phyloP scores from a whole-genome alignment of 1,140 invertebrate species.

The Drosophila lacertosa region DNA sequence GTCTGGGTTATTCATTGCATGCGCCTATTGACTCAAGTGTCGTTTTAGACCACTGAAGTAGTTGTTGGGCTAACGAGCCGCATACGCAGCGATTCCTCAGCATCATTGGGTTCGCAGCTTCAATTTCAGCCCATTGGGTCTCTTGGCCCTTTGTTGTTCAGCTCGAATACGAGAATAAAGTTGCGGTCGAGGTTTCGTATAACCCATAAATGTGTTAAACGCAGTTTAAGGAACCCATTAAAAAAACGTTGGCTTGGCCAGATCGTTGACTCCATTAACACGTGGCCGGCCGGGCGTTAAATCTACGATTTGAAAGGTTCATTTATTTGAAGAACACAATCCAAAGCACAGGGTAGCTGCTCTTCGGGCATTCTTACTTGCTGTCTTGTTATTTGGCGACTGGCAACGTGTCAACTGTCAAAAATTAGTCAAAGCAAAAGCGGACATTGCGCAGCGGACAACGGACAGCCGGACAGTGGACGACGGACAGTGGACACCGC shows the following conservation, averaged over 20 bases:
- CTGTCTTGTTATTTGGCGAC: conserved; percentile 24
- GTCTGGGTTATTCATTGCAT: conserved; percentile 32
- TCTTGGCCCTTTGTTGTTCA: conserved; percentile 7
- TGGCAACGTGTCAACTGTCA: conserved; percentile 81
- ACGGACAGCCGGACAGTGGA: neutral
- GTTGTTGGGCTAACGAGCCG: conserved; percentile 48
- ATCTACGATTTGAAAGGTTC: no score
- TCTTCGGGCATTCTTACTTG: conserved; percentile 1
- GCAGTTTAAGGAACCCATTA: no score
- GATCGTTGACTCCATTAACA: no score
- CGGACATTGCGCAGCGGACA: neutral
- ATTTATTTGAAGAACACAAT: no score
- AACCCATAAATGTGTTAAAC: no score
- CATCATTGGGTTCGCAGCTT: neutral
- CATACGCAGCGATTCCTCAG: conserved; percentile 8
- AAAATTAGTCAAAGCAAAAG: conserved; percentile 77
- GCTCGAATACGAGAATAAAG: no score
- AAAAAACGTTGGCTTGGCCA: no score
- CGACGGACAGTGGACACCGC: conserved; percentile 4
- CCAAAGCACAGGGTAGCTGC: no score
- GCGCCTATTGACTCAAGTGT: conserved; percentile 72
- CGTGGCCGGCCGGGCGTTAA: no score
- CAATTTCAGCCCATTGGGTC: conserved; percentile 1
- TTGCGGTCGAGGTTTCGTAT: no score
- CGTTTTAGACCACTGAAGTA: conserved; percentile 81